Evolutionary conservation across 2,888 invertebrate species (phyloP).

Genomic region (Micropterix aruncella): DNA sequence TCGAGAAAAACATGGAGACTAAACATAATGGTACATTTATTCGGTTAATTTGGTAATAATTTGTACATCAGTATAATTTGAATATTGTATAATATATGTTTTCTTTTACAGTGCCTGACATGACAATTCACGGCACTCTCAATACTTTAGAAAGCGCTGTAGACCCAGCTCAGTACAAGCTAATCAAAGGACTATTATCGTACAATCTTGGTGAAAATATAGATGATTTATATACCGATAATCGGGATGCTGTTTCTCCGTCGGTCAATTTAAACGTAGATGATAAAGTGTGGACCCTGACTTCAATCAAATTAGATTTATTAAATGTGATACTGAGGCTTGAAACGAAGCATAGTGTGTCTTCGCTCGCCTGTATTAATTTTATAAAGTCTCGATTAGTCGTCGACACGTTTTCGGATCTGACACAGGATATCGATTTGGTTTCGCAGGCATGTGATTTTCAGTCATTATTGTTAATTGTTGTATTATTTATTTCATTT

Average conservation of each 20-base stretch:
- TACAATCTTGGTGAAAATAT: constrained; percentile 83
- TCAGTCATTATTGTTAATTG: too few species aligned
- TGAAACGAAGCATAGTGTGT: constrained; percentile 38
- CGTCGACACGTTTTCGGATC: constrained; percentile 76
- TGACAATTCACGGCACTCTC: constrained; percentile 71
- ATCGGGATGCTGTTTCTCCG: constrained; percentile 4
- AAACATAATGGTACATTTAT: constrained; percentile 30
- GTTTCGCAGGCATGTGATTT: constrained; percentile 60
- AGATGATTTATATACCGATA: constrained; percentile 38
- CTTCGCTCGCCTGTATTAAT: constrained; percentile 71
- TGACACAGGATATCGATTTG: constrained; percentile 82
- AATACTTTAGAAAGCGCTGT: constrained; percentile 73
- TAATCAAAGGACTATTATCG: constrained; percentile 73
- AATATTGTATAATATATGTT: neutral
- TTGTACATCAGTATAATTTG: neutral
- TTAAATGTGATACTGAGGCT: constrained; percentile 74
- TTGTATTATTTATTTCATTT: too few species aligned
- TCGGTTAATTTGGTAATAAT: too few species aligned
- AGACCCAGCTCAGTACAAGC: constrained; percentile 73
- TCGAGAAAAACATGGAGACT: constrained; percentile 69
- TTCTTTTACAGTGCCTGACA: constrained; percentile 50
- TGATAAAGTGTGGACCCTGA: constrained; percentile 54
- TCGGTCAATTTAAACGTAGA: constrained; percentile 9
- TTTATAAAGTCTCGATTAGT: constrained; percentile 82
- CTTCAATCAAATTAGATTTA: constrained; percentile 70